Base-by-base conservation (phyloP, 2,797 vertebrate species). In the Clarias fuscus region DNA sequence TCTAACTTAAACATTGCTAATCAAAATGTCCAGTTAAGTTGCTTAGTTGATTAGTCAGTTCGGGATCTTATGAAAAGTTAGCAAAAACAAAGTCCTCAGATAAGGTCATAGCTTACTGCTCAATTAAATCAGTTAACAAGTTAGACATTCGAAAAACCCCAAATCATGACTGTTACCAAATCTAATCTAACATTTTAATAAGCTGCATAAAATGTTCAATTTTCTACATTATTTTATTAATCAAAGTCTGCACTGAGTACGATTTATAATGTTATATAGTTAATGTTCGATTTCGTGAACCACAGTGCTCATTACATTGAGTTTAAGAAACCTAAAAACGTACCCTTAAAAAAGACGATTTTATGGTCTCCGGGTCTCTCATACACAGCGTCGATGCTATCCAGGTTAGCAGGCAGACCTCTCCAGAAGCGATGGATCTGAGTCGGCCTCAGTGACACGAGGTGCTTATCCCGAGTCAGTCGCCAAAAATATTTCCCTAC, bases 321-420 rank as follows among this genome's bases (percentile, higher is more conserved):
- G 13, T 1, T 48, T 48, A 43, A n/a, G 1, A 64, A 15, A 64
- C n/a, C 5, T 2, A 6, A 81, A 53, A 30, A 0, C 62, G 14
- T 8, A 99, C 98, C 98, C 97, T 97, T 97, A 91, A 99, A 99
- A 93, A 99, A 99, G 82, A 99, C 94, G 0, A 99, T 99, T 92
- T 97, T 98, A 91, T 99, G 98, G 91, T 99, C 98, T 0, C 93
- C 95, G 4, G 96, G 95, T 78, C 98, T 94, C 93, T 99, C 98
- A 0, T 99, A 99, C 7, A 98, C 97, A 0, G 98, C 97, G 0
- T 99, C 98, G 93, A 99, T 94, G 0, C 96, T 93, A 89, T 98
- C 97, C 93, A 99, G 93, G 86, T 97, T 97, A 83, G 93, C 88
- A 0, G 98, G 98, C 30, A 99, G 94, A 11, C 98, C 98, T 79